Conservation (phyloP, 2,113 vertebrate genomes). For the Rutilus rutilus region DNA sequence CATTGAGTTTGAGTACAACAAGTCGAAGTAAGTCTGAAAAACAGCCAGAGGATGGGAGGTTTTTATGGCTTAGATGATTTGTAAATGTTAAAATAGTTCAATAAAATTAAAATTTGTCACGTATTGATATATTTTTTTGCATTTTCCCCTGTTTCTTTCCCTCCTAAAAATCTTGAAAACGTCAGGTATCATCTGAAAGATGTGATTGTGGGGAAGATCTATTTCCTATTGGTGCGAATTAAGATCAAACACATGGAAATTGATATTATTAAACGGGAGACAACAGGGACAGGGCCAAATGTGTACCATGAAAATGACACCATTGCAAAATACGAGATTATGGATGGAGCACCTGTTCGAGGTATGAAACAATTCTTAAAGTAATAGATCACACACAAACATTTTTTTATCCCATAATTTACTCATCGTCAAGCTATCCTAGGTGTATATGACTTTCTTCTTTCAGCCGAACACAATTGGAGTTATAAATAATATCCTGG, state of each 20-base stretch:
- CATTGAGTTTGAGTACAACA: constrained; percentile 99
- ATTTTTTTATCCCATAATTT: no score
- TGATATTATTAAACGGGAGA: constrained; percentile 97
- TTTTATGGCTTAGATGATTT: neutral
- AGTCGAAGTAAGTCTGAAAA: constrained; percentile 89
- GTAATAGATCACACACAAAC: no score
- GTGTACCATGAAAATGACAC: constrained; percentile 98
- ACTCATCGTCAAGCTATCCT: no score
- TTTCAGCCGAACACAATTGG: no score
- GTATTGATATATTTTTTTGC: neutral
- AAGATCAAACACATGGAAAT: constrained; percentile 99
- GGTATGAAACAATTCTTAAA: constrained; percentile 72
- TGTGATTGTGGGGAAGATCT: constrained; percentile 98
- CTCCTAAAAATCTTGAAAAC: neutral
- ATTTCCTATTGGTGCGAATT: constrained; percentile 96
- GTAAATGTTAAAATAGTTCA: neutral
- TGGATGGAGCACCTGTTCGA: constrained; percentile 96
- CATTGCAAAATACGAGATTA: constrained; percentile 98
- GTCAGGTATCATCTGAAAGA: constrained; percentile 95
- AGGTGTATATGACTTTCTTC: no score
- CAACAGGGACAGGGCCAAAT: constrained; percentile 92
- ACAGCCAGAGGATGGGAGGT: neutral
- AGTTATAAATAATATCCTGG: no score
- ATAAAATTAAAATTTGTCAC: neutral
- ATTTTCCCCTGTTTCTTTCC: neutral